These are phyloP conservation scores for Hylaeus volcanicus DNA, from an alignment of 1,140 invertebrate species.

Conservation along the genomic window DNA sequence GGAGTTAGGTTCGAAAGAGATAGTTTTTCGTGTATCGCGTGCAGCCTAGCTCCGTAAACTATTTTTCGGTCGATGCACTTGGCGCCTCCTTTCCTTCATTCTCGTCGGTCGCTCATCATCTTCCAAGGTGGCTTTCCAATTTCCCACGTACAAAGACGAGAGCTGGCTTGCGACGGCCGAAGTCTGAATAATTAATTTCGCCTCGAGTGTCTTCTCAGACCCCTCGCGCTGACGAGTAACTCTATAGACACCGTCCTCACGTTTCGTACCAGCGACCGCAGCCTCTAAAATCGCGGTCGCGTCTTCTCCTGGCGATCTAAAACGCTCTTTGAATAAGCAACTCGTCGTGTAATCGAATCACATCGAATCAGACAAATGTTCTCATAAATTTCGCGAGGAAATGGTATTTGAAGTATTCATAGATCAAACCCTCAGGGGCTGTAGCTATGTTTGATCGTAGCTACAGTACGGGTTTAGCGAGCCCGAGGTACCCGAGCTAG, in stretches of 20 bases:
- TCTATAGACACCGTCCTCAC: conserved; percentile 38
- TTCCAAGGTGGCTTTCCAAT: conserved; percentile 50
- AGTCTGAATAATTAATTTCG: conserved; percentile 60
- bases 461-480: too few species aligned
- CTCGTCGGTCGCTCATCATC: conserved; percentile 28
- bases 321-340: not conserved
- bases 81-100: conserved; percentile 2
- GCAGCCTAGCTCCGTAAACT: conserved; percentile 17
- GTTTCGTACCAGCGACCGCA: conserved; percentile 29
- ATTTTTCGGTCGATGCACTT: conserved; percentile 48
- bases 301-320: not conserved
- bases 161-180: conserved; percentile 38
- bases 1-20: too few species aligned
- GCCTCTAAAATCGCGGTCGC: not conserved
- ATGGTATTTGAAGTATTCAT: too few species aligned
- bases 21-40: not conserved
- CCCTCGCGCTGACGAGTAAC: conserved; percentile 39
- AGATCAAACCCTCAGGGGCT: too few species aligned
- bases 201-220: conserved; percentile 60
- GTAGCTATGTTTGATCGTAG: too few species aligned
- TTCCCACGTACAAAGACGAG: conserved; percentile 48
- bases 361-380: not conserved
- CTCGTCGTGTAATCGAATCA: not conserved
- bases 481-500: too few species aligned
- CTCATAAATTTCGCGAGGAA: too few species aligned